Conservation (phyloP, 2,888 invertebrate genomes). For the Arctia plantaginis region DNA sequence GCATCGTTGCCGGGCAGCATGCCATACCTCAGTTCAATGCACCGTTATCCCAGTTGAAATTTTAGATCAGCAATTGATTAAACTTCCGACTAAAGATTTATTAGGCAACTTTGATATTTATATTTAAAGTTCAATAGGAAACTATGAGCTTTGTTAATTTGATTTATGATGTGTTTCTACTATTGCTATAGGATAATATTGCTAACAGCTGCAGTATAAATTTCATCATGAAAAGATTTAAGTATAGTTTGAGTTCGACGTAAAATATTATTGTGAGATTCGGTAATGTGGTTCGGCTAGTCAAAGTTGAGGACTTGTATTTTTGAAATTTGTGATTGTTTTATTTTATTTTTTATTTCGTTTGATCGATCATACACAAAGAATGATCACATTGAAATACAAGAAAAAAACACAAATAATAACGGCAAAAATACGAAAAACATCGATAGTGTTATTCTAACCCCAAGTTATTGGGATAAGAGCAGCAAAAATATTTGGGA, state of each 20-base stretch:
- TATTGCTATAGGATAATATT: conserved; percentile 4
- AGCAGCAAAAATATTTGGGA: too few relatives aligned
- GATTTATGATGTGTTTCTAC: background rate
- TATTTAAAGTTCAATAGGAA: conserved; percentile 35
- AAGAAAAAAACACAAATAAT: too few relatives aligned
- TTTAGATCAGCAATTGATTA: conserved; percentile 56
- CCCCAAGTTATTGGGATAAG: too few relatives aligned
- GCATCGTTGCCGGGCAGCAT: conserved; percentile 65
- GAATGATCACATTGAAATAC: too few relatives aligned
- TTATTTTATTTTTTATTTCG: too few relatives aligned
- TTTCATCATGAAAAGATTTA: background rate
- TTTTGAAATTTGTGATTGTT: background rate
- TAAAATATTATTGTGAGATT: background rate
- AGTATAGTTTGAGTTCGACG: background rate
- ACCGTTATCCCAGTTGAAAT: conserved; percentile 48
- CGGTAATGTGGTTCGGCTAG: background rate
- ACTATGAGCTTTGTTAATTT: conserved; percentile 17
- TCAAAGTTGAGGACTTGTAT: background rate
- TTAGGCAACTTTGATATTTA: conserved; percentile 42
- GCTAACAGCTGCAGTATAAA: background rate
- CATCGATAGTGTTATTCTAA: too few relatives aligned
- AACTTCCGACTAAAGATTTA: conserved; percentile 56
- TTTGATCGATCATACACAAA: too few relatives aligned
- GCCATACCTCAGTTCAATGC: conserved; percentile 73
- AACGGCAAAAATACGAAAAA: too few relatives aligned